Evolutionary conservation across 1,140 invertebrate species (phyloP).

Genomic region (Odontomachus brunneus): DNA sequence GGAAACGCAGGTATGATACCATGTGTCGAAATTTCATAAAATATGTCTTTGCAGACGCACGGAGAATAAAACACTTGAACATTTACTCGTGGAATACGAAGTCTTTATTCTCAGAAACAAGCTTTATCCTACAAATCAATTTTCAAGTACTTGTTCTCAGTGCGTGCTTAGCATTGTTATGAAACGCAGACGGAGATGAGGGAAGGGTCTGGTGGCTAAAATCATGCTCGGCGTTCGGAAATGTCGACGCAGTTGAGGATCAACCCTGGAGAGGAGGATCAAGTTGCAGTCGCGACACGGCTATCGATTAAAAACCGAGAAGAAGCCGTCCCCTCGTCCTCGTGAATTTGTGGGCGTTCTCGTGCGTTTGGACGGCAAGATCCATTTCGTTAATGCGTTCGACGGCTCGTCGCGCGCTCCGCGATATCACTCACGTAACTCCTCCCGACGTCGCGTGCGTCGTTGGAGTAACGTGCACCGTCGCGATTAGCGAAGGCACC

Average conservation of each 20-base stretch:
- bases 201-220: no score
- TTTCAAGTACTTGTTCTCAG: no score
- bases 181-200: no score
- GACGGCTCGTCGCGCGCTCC: conserved; percentile 41
- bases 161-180: no score
- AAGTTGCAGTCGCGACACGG: neutral
- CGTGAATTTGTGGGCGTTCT: conserved; percentile 16
- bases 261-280: neutral
- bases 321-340: neutral
- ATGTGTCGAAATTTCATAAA: no score
- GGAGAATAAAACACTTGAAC: no score
- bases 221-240: neutral
- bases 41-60: no score
- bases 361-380: conserved; percentile 39
- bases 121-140: no score
- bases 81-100: no score
- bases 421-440: conserved; percentile 55
- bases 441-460: conserved; percentile 47
- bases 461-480: conserved; percentile 47
- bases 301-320: conserved; percentile 40
- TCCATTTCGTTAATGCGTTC: conserved; percentile 56
- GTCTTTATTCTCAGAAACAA: no score
- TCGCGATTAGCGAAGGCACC: conserved; percentile 56
- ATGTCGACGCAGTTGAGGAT: neutral
- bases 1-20: no score